These are phyloP conservation scores for Hyposoter didymator DNA, from an alignment of 2,888 invertebrate species.

Conservation along the genomic window DNA sequence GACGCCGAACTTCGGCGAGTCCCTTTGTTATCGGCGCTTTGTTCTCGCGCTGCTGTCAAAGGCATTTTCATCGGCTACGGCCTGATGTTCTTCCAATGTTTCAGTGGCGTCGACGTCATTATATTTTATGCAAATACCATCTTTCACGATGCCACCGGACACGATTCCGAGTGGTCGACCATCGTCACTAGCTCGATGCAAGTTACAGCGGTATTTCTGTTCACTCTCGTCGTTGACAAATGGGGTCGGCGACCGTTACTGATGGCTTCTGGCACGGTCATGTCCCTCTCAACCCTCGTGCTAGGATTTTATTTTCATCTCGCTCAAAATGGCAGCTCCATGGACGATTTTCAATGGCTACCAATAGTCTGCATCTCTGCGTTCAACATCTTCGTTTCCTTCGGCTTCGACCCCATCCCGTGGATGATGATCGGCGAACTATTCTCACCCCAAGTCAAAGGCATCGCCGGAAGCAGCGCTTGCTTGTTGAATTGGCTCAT, in stretches of 20 bases:
- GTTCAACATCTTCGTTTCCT: slow-evolving; percentile 92
- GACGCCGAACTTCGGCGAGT: slow-evolving; percentile 85
- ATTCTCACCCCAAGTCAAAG: slow-evolving; percentile 92
- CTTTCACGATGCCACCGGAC: slow-evolving; percentile 87
- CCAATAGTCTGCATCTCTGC: slow-evolving; percentile 90
- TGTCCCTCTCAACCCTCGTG: slow-evolving; percentile 89
- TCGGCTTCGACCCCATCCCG: slow-evolving; percentile 89
- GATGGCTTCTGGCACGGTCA: slow-evolving; percentile 88
- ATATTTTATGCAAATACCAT: slow-evolving; percentile 92
- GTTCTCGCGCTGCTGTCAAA: slow-evolving; percentile 87
- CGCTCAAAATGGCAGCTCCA: slow-evolving; percentile 72
- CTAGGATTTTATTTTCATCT: slow-evolving; percentile 89
- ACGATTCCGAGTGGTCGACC: slow-evolving; percentile 87
- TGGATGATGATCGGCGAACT: slow-evolving; percentile 95
- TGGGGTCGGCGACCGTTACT: slow-evolving; percentile 92
- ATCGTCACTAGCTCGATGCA: slow-evolving; percentile 95
- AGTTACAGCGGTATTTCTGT: slow-evolving; percentile 90
- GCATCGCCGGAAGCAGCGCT: slow-evolving; percentile 90
- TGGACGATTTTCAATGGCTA: slow-evolving; percentile 89
- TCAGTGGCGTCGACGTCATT: slow-evolving; percentile 93
- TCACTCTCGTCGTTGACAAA: slow-evolving; percentile 92
- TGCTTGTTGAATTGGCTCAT: slow-evolving; percentile 93
- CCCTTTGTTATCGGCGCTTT: slow-evolving; percentile 86
- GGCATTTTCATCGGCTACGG: slow-evolving; percentile 90
- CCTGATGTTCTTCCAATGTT: slow-evolving; percentile 95